Evolutionary conservation across 2,113 vertebrate genomes (phyloP), one percentile per base, ranked within the genome.

Genomic region (Platichthys flesus): DNA sequence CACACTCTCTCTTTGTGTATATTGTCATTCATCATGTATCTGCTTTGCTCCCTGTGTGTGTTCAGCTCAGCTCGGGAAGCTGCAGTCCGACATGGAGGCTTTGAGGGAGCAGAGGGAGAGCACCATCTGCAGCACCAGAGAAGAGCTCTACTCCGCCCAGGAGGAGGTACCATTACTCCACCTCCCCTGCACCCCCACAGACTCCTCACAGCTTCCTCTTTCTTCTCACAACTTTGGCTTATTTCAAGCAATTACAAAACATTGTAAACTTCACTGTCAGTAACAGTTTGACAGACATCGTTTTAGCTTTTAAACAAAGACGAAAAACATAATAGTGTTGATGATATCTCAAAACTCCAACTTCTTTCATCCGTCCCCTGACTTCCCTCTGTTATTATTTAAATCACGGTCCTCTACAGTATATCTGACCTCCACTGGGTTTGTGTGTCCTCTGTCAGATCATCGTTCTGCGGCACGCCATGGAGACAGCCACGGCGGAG

Each of bases 41-140:
- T 37, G 2, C 1, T 7, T 35, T 6, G 3, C 65, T 45, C 42
- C 12, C 16, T 51, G 14, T 72, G 15, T 74, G 9, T 68, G 58
- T 47, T n/a, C 58, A 95, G 94, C 88, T 85, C 94, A 95, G 81
- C 89, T 95, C 0, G 93, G 89, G 78, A 96, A 94, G 85, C 93
- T 99, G 57, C 97, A 98, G 82, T 93, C 94, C 2, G 96, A 98
- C 85, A 98, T 97, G 90, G 97, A 98, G 86, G 94, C 91, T 24
- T 93, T 99, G 82, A 95, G 93, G 61, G 96, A 97, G 88, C 96
- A 97, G 85, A 96, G 98, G 74, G 97, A 99, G 87, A 95, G 76
- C 67, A 96, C 97, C 88, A 95, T 99, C 79, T 94, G 95, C 83
- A 93, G 84, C 88, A 96, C 97, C 15, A 92, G 94, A 57, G 95